Base-by-base conservation (phyloP, 2,113 vertebrate genomes). In the Chaetura pelagica region DNA sequence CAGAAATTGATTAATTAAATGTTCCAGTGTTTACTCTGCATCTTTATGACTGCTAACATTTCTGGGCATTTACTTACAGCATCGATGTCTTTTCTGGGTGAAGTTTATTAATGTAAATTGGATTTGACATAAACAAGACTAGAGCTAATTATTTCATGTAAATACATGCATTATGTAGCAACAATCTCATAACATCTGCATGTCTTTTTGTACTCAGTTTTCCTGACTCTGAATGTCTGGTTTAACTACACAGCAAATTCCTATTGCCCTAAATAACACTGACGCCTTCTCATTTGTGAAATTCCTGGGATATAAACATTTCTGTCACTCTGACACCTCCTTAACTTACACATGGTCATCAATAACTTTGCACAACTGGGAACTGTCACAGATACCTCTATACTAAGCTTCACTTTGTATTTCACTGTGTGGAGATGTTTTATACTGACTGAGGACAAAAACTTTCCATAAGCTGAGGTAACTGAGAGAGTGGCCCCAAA, bases 91-190 rank as follows among this genome's bases (percentile, higher is more conserved):
- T 90, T 78, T 30, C 93, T 87, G 64, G 62, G 30, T 89, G 86
- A 92, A 86, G 61, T 95, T 97, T 97, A 97, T 97, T 95, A 96
- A 81, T 93, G 88, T 73, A 97, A 98, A 97, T 97, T 97, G 91
- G 97, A 97, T 96, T 97, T 96, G 97, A 95, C 94, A 97, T 97
- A 97, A 94, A 97, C 97, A 97, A 89, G 90, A 76, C 40, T 89
- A 84, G 87, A 94, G 95, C 89, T 97, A 97, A 98, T 98, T 97
- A 97, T 85, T 88, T 95, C 26, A 61, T 84, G 75, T 96, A 90
- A 96, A 98, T 96, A 94, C 96, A 84, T 96, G 97, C 91, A 94
- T 54, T 89, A 66, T 44, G 57, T 71, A 80, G 61, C 79, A 97
- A 93, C 63, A 97, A 94, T 93, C 91, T 96, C 80, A 81, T 87